These are phyloP conservation scores for Anthopleura sola DNA, from an alignment of 64 coral and sea anemone species.

Conservation along the genomic window DNA sequence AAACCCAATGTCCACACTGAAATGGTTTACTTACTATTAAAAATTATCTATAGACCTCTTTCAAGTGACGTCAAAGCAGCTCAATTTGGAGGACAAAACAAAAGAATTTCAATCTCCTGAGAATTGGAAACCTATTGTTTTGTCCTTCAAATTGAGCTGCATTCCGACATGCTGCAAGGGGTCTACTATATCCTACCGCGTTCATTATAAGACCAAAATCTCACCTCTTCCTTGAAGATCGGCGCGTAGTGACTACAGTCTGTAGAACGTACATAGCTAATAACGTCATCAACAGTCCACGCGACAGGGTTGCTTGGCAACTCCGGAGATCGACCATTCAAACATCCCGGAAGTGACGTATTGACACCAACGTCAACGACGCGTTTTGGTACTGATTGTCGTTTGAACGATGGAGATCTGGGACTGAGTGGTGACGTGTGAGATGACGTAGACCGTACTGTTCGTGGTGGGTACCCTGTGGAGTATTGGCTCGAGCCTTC, in stretches of 20 bases:
- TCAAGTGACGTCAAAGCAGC: too few species aligned
- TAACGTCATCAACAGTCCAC: constrained; percentile 89
- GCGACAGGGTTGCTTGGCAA: constrained; percentile 78
- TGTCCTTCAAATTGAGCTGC: too few species aligned
- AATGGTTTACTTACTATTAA: too few species aligned
- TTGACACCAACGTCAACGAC: constrained; percentile 71
- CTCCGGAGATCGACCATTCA: constrained; percentile 78
- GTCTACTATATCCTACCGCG: too few species aligned
- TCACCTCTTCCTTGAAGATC: constrained; percentile 90
- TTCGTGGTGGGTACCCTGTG: constrained; percentile 29
- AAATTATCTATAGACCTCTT: too few species aligned
- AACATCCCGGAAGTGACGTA: constrained; percentile 93
- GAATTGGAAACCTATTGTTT: too few species aligned
- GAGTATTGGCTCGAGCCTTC: not conserved
- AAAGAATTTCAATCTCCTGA: too few species aligned
- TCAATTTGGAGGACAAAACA: too few species aligned
- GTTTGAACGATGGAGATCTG: constrained; percentile 24
- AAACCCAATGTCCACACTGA: too few species aligned
- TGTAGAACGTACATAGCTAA: constrained; percentile 76
- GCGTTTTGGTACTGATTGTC: constrained; percentile 15
- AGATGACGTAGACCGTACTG: constrained; percentile 36
- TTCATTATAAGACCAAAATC: too few species aligned
- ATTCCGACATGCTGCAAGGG: too few species aligned
- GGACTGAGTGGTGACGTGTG: constrained; percentile 27
- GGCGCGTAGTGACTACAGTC: constrained; percentile 85